Evolutionary conservation across 1,140 invertebrate genomes (phyloP), one percentile per base, ranked within the genome.

Genomic region (Trichonephila clavipes): DNA sequence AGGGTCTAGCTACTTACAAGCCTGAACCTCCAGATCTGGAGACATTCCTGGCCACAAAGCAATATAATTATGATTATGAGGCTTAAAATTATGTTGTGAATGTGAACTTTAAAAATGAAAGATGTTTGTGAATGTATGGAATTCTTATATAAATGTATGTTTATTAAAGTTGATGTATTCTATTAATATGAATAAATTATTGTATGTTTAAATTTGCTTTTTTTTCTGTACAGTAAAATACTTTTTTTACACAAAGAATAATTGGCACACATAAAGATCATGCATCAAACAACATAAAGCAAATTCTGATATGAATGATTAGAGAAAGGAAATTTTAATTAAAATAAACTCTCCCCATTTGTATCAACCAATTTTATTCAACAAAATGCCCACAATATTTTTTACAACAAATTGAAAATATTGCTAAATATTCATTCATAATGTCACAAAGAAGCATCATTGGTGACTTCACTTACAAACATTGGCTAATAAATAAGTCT

Each of bases 21-120:
- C 97, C 97, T 0, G 95, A 97, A 94, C 97, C 97, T 0, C 95
- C 95, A n/a, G 96, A 97, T 95, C 96, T 96, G 94, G 95, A 96
- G 90, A 94, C 95, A 59, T 96, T 96, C 94, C 96, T 97, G 59
- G 95, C 96, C 16, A 95, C 94, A 10, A 95, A 96, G 58, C 95
- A 97, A 51, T 97, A 97, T 94, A 95, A 95, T 93, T 96, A 96
- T 21, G 95, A 96, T 34, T 97, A 97, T 94, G 96, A 96, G 62
- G 86, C 72, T 77, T 77, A 77, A 77, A 28, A 77, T 28, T 77
- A 40, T 77, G 28, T 77, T 40, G 21, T 77, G 69, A 72, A 72
- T 72, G 28, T 40, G 72, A 40, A 77, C 21, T n/a, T 40, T 40
- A 40, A 40, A 40, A 40, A 40, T 40, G 34, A 40, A 40, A 40